A percentile compares a stretch with the other conserved stretches of the same genome.
These are phyloP conservation scores for Montipora efflorescens DNA, from an alignment of 64 coral and sea anemone genomes.

Conservation along the genomic window DNA sequence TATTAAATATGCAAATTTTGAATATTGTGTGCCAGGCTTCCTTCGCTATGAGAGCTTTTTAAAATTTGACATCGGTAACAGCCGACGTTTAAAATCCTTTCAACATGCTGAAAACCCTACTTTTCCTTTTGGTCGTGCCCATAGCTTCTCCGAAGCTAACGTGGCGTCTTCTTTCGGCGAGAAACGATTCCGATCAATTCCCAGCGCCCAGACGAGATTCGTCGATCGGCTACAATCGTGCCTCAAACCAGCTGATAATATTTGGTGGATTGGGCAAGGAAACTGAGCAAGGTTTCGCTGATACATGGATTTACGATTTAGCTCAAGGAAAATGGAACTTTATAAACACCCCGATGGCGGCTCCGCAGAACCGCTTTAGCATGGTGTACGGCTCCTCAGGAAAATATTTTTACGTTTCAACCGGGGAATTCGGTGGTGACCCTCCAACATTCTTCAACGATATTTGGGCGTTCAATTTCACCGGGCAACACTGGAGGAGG, in stretches of 20 bases:
- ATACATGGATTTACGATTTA: slow-evolving; percentile 84
- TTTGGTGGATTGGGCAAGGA: slow-evolving; percentile 67
- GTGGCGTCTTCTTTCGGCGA: slow-evolving; percentile 47
- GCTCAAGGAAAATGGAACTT: slow-evolving; percentile 44
- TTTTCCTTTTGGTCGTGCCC: slow-evolving; percentile 1
- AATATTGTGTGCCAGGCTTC: not conserved
- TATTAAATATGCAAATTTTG: not conserved
- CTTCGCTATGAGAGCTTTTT: not conserved
- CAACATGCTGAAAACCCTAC: slow-evolving; percentile 15
- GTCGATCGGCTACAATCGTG: slow-evolving; percentile 45
- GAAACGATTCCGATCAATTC: not conserved
- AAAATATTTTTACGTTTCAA: slow-evolving; percentile 67
- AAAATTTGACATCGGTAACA: not conserved
- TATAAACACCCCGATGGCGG: not conserved
- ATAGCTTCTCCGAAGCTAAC: slow-evolving; percentile 4
- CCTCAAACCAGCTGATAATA: slow-evolving; percentile 45
- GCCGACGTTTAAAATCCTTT: not conserved
- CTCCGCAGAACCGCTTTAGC: slow-evolving; percentile 80
- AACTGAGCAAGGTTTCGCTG: not conserved
- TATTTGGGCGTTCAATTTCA: slow-evolving; percentile 58
- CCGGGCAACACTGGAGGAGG: slow-evolving; percentile 47
- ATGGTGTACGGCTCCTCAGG: slow-evolving; percentile 78
- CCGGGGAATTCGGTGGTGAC: slow-evolving; percentile 57
- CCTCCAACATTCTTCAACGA: slow-evolving; percentile 67
- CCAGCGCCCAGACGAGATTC: slow-evolving; percentile 59